Base-by-base conservation (phyloP, 2,888 invertebrate species). In the Eupeodes luniger region DNA sequence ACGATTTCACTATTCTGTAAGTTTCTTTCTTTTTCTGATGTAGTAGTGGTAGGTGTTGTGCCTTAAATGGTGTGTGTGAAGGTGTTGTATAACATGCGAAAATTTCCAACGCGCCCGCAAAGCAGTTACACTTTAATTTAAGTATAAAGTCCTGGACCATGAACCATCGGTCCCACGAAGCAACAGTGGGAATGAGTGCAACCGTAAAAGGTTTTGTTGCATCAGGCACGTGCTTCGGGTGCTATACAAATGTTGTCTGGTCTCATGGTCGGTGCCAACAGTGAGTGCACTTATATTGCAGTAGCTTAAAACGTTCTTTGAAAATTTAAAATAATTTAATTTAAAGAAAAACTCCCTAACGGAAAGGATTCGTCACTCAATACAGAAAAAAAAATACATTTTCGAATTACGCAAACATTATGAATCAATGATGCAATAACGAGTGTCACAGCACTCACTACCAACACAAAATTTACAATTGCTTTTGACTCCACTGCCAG, bases 121-220 rank as follows among this genome's bases (percentile, higher is more conserved):
- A 84, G 62, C 57, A 61, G 69, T 84, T 75, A 80, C 27, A 1
- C 79, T 80, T 55, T 27, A 62, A 57, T 67, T 75, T 19, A 75
- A 84, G 79, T 84, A 55, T 51, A 27, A 66, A 66, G n/a, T 75
- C 84, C 61, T 69, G 62, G 55, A 79, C 74, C 79, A 61, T 34
- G 55, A 55, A 74, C 27, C 27, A 27, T 67, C 79, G 49, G 53
- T 69, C 55, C 57, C 57, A 75, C 62, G 62, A 67, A 70, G 27
- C 51, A 34, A 49, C 72, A 40, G 16, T 55, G 77, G 51, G 77
- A 47, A 27, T 80, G 55, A 51, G 4, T 70, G 61, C 14, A 78
- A 69, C 81, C 74, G 19, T 69, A 75, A 75, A 81, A 69, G 49
- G 53, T 66, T 67, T 34, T 74, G 51, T 53, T 74, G 77, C 66